These are phyloP conservation scores for Acanthoscelides obtectus DNA, from an alignment of 2,888 invertebrate genomes.

Conservation along the genomic window DNA sequence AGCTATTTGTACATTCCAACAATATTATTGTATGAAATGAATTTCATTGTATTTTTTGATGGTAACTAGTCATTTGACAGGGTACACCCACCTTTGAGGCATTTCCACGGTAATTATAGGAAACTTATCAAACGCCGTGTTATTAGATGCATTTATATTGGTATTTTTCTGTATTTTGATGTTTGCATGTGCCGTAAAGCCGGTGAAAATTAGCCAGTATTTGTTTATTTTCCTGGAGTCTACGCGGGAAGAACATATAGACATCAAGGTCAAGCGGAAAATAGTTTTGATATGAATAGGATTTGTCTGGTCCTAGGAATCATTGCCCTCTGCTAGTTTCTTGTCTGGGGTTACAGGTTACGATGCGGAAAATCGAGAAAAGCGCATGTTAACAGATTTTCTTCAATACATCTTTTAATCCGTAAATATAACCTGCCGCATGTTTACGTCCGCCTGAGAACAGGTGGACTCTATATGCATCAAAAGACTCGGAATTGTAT, in stretches of 20 bases:
- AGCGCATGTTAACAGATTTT: neutral
- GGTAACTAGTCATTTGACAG: conserved; percentile 8
- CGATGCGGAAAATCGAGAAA: neutral
- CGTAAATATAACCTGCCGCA: neutral
- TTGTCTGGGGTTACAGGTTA: neutral
- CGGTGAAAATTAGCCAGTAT: neutral
- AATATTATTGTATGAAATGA: neutral
- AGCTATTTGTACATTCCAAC: neutral
- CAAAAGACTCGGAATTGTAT: neutral
- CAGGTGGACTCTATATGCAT: neutral
- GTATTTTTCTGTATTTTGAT: neutral
- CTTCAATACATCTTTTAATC: neutral
- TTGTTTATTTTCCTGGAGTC: conserved; percentile 20
- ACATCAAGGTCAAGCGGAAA: conserved; percentile 41
- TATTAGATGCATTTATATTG: neutral
- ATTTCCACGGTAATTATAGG: neutral
- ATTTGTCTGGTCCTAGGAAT: conserved; percentile 10
- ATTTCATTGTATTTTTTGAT: conserved; percentile 6
- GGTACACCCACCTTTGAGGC: conserved; percentile 23
- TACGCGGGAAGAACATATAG: conserved; percentile 41
- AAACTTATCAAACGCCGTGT: neutral
- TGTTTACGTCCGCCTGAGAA: neutral
- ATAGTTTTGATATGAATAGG: conserved; percentile 32
- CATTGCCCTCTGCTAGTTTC: conserved; percentile 18
- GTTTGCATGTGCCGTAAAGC: neutral